Base-by-base conservation (phyloP, 2,888 invertebrate species). In the Sisyra nigra region DNA sequence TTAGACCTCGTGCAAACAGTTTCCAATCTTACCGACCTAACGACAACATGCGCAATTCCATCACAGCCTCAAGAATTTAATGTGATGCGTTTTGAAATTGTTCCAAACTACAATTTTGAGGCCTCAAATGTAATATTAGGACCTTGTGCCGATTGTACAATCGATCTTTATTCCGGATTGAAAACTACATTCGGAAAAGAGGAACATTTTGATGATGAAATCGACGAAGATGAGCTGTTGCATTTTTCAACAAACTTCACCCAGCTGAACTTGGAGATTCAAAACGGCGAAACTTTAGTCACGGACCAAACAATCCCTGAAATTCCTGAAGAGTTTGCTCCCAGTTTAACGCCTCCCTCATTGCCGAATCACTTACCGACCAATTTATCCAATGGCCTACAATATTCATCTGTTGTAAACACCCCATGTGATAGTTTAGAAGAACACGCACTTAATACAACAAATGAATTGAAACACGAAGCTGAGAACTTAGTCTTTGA, bases 221-320 rank as follows among this genome's bases (percentile, higher is more conserved):
- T 66, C 17, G 65, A 65, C 0, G 65, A 64, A 49, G 68, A 68
- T 50, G 69, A 69, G 50, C 48, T 66, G n/a, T 48, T 69, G 19
- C 67, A 69, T 5, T 70, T 70, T 50, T 71, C 70, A 0, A 69
- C 70, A 0, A 69, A 71, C 49, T 71, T 71, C 45, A 67, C 66
- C 46, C 68, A 68, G 32, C 44, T 46, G 33, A 47, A 47, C 13
- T 19, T 15, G 11, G 43, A 43, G 37, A 35, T 42, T 10, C 13
- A 11, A 18, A 42, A 15, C 24, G 14, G 13, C 10, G 18, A 34
- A 7, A 30, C 13, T 8, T 30, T 14, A 4, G 10, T 18, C 10
- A n/a, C 31, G 10, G 37, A 37, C 11, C n/a, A 18, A 19, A 18
- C n/a, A 5, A 24, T 39, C 15, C 39, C 39, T 39, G 39, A 39